Base-by-base conservation (phyloP, 37 sponge, comb jelly and placozoan genomes). In the Amphimedon queenslandica region DNA sequence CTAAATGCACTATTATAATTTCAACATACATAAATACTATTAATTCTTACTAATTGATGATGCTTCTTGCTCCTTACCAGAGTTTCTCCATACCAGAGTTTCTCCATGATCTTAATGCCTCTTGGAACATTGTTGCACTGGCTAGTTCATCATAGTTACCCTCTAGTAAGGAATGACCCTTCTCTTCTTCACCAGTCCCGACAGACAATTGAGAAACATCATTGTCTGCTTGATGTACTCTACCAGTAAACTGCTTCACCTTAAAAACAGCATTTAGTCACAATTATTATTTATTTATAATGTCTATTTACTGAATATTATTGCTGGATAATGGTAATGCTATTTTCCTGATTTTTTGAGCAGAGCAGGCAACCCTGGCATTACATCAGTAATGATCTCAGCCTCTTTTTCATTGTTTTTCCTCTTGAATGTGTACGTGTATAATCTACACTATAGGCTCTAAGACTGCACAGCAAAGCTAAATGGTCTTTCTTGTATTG, bases 21-120 rank as follows among this genome's bases (percentile, higher is more conserved):
- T 47, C 13, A 47, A 47, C 13, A 47, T 18, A 18, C 8, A 47
- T 47, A n/a, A n/a, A 18, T 47, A 18, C 13, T 47, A 47, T 47
- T 47, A 47, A 18, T 47, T 47, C 53, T 13, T 18, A 13, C 8
- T 8, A 47, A 8, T 18, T 47, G 53, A 47, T 47, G 53, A 47
- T 29, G 36, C 38, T 1, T 31, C 25, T 18, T 73, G 23, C 20
- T 51, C 34, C 28, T 37, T 51, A 6, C 53, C 57, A n/a, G 73
- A 42, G 4, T n/a, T n/a, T n/a, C n/a, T n/a, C n/a, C n/a, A n/a
- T n/a, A n/a, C n/a, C n/a, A n/a, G n/a, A n/a, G n/a, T 42, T 57
- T 39, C 93, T 72, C 93, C 93, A 92, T 31, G 78, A 85, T 25
- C 65, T 33, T 2, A 92, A 78, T 18, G 93, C 93, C 53, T 92